phyloP scores from a whole-genome alignment of 1,140 invertebrate species.

The Diuraphis noxia region DNA sequence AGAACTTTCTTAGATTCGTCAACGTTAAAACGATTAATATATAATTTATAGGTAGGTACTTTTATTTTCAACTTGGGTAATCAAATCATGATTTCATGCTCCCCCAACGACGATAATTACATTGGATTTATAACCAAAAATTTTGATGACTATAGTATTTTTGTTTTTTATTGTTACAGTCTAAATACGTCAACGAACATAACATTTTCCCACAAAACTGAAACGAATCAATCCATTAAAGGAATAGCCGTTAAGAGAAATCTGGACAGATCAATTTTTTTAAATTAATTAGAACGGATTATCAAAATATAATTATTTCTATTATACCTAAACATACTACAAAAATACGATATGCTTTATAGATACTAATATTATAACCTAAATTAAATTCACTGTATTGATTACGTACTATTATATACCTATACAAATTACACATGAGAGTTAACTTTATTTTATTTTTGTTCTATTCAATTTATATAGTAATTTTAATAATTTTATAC shows the following conservation, averaged over 20 bases:
- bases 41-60: too few species aligned
- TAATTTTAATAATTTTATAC: neutral
- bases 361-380: neutral
- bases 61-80: neutral
- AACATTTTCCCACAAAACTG: neutral
- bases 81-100: neutral
- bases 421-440: neutral
- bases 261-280: neutral
- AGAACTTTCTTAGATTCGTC: neutral
- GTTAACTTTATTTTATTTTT: neutral
- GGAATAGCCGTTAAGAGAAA: neutral
- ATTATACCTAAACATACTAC: too few species aligned
- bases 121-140: neutral
- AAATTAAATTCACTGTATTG: neutral
- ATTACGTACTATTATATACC: neutral
- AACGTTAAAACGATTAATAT: neutral
- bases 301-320: neutral
- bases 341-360: neutral
- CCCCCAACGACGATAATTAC: neutral
- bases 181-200: neutral
- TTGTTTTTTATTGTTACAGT: slow-evolving; percentile 6
- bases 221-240: neutral
- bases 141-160: neutral
- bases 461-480: neutral
- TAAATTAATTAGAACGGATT: neutral